Evolutionary conservation across 2,888 invertebrate genomes (phyloP), one percentile per base, ranked within the genome.

Genomic region (Mallateleia sp.): DNA sequence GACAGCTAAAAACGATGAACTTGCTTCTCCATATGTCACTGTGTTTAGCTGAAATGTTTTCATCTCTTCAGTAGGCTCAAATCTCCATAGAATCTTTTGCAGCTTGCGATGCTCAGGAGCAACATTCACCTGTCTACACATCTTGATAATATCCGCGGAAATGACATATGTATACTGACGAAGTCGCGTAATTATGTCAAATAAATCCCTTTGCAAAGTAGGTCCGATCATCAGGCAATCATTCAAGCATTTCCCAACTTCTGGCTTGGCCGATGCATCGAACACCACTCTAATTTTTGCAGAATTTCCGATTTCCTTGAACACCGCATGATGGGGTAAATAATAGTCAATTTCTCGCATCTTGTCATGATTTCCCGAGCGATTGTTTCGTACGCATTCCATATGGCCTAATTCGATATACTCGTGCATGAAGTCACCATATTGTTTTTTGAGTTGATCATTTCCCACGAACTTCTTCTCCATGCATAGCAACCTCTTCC

Each of bases 131-230:
- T 89, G 87, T 0, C 91, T 84, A 52, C 91, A 93, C 91, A 93
- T 93, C 71, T 93, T 92, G 0, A 60, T 84, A 15, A 94, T 89
- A 54, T 93, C 92, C 0, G 91, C 92, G 9, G 89, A 89, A 0
- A 89, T n/a, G 0, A 80, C 89, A 24, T 72, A 87, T 2, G 0
- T 20, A 58, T 89, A 75, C 9, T 66, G 71, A 2, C 87, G 50
- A 45, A 87, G 87, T 64, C 89, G 56, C 8, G 79, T n/a, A 1
- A 87, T 14, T 18, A 84, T 87, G 5, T 42, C 28, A 34, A 81
- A 81, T 7, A 90, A 15, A 4, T 87, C 81, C 7, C 75, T 60
- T 20, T 88, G 84, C 0, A 91, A 25, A 0, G 74, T 75, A 1
- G 91, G 90, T 3, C 92, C 93, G 0, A 86, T 86, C 20, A 67